phyloP scores from a whole-genome alignment of 1,140 invertebrate genomes.

The Aphaenogaster ashmeadi region DNA sequence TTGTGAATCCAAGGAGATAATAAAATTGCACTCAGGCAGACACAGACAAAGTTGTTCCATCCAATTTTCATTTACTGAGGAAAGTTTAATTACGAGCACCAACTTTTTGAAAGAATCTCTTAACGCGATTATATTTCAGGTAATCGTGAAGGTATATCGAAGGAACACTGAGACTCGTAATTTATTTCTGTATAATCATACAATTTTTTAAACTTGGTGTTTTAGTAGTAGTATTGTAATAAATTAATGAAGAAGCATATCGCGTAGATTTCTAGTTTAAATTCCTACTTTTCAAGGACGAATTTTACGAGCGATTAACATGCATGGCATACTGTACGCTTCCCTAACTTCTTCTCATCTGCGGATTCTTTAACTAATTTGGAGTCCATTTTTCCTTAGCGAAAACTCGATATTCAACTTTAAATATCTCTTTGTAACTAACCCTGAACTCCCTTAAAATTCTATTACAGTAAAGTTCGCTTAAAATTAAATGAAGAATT shows the following conservation, averaged over 20 bases:
- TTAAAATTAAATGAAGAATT: constrained; percentile 31
- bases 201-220: not conserved
- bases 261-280: constrained; percentile 7
- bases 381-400: constrained; percentile 2
- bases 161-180: not conserved
- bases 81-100: constrained; percentile 20
- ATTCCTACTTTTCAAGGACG: not conserved
- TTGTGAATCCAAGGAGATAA: constrained; percentile 28
- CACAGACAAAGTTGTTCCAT: constrained; percentile 17
- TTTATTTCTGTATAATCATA: not conserved
- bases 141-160: not conserved
- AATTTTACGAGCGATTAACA: constrained; percentile 26
- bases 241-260: not conserved
- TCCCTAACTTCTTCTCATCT: constrained; percentile 2
- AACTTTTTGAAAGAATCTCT: constrained; percentile 12
- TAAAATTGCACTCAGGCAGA: constrained; percentile 34
- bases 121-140: not conserved
- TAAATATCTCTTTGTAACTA: constrained; percentile 32
- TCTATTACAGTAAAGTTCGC: not conserved
- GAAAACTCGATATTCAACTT: constrained; percentile 41
- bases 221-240: not conserved
- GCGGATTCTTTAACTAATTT: constrained; percentile 34
- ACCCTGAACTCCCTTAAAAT: constrained; percentile 29
- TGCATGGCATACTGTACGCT: not conserved
- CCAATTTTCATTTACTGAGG: constrained; percentile 25